A percentile compares a stretch with the other conserved stretches of the same genome.
phyloP scores from a whole-genome alignment of 2,797 vertebrate species.

The Rhynchonycteris naso region DNA sequence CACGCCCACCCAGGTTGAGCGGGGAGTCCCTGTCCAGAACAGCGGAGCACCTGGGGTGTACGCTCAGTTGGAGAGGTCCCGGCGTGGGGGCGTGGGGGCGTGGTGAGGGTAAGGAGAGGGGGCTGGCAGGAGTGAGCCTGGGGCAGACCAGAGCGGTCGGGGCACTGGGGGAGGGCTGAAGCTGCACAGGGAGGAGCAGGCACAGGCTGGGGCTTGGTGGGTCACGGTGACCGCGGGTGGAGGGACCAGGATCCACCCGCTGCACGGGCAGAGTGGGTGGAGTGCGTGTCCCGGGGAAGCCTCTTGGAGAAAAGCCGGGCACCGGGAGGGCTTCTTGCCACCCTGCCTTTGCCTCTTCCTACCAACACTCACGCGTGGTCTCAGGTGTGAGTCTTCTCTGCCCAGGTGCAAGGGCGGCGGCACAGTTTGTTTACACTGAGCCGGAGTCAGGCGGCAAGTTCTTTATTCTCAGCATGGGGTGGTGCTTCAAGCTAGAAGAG shows the following conservation, averaged over 20 bases:
- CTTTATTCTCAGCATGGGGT: not conserved
- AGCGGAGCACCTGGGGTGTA: not conserved
- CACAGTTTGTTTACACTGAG: not conserved
- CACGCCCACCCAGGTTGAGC: conserved; percentile 67
- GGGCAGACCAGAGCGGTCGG: not conserved
- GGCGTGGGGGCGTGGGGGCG: accelerated
- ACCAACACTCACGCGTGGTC: too few relatives aligned
- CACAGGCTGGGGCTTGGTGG: accelerated
- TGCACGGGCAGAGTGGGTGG: accelerated
- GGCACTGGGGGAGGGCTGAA: too few relatives aligned
- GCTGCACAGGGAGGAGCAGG: accelerated
- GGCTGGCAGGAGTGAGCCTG: accelerated
- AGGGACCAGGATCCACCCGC: accelerated
- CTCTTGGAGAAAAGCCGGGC: not conserved
- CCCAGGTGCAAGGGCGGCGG: accelerated
- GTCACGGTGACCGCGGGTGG: accelerated
- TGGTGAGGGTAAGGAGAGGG: not conserved
- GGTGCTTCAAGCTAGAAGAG: accelerated
- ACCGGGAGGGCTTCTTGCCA: not conserved
- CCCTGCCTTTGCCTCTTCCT: not conserved
- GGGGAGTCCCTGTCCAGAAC: not conserved
- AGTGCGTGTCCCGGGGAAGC: accelerated
- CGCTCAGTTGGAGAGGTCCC: accelerated
- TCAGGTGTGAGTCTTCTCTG: accelerated
- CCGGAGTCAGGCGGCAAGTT: accelerated